Base-by-base conservation (phyloP, 1,140 invertebrate genomes). In the Lepidurus couesii region DNA sequence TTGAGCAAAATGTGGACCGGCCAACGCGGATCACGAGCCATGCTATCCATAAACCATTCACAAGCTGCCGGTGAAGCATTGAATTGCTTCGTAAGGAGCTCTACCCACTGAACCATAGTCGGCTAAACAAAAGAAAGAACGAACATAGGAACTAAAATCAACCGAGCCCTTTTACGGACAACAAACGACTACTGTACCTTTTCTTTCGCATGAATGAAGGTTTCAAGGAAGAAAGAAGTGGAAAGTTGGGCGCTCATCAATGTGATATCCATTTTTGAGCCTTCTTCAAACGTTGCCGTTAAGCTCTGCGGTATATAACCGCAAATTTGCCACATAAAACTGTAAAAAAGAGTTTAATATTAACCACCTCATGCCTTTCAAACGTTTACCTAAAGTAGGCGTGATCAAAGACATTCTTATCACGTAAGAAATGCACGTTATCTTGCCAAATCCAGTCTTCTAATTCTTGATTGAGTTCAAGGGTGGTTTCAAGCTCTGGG, bases 321-420 rank as follows among this genome's bases (percentile, higher is more conserved):
- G 84, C 95, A 97, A 82, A 97, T 93, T 85, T 97, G 95, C 90
- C 93, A 97, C 93, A 97, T 97, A 82, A 97, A 98, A 83, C 94
- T 96, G 82, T 80, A 85, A 85, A 81, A 80, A 81, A 81, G 80
- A 78, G 82, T 10, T 47, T 47, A 9, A 47, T 47, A 10, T 11
- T 2, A 47, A 47, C 16, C 45, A 7, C 10, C 26, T 74, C 10
- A 10, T 74, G 10, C 9, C 1, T 10, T 74, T 73, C 45, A 78
- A 75, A 21, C 13, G 88, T 90, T 89, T 84, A 94, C 92, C 93
- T 93, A 85, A 95, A 97, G 83, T 97, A 97, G 0, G 93, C 94
- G 83, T 97, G 95, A 82, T 97, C 95, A 83, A 97, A 97, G 81
- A 98, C 95, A 85, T 96, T 97, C 84, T 95, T 95, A 85, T 97